These are phyloP conservation scores for Pedicia rivosa DNA, from an alignment of 2,888 invertebrate species.

Conservation along the genomic window DNA sequence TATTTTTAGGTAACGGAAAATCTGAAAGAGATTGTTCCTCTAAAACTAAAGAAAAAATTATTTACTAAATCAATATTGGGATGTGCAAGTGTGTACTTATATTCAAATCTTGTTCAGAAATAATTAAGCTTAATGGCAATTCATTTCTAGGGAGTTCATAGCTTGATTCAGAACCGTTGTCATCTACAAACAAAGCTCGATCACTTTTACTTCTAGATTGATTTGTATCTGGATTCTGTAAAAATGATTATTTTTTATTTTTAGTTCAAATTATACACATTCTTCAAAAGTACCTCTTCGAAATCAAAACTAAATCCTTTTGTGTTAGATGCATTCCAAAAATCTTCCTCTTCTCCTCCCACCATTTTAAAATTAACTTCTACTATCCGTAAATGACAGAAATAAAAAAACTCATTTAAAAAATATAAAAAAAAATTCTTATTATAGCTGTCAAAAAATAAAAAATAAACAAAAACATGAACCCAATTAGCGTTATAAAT, in stretches of 20 bases:
- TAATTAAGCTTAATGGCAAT: constrained; percentile 24
- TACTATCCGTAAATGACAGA: too few relatives aligned
- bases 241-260: background rate
- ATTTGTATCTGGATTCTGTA: background rate
- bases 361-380: too few relatives aligned
- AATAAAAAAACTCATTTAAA: too few relatives aligned
- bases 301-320: constrained; percentile 66
- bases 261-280: too few relatives aligned
- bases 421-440: too few relatives aligned
- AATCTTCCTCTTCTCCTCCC: constrained; percentile 50
- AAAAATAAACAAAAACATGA: too few relatives aligned
- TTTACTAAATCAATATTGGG: constrained; percentile 18
- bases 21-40: constrained; percentile 39
- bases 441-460: too few relatives aligned
- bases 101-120: constrained; percentile 23
- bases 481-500: too few relatives aligned
- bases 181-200: constrained; percentile 15
- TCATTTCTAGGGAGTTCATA: constrained; percentile 23
- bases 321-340: constrained; percentile 61
- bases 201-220: background rate
- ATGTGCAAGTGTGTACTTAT: constrained; percentile 7
- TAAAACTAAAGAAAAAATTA: constrained; percentile 27
- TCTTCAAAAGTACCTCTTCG: constrained; percentile 24
- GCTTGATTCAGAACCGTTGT: constrained; percentile 27
- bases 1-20: constrained; percentile 22